A percentile compares a stretch with the other conserved stretches of the same genome.
Evolutionary conservation across 2,113 vertebrate genomes (phyloP).

Genomic region (Neogobius melanostomus): DNA sequence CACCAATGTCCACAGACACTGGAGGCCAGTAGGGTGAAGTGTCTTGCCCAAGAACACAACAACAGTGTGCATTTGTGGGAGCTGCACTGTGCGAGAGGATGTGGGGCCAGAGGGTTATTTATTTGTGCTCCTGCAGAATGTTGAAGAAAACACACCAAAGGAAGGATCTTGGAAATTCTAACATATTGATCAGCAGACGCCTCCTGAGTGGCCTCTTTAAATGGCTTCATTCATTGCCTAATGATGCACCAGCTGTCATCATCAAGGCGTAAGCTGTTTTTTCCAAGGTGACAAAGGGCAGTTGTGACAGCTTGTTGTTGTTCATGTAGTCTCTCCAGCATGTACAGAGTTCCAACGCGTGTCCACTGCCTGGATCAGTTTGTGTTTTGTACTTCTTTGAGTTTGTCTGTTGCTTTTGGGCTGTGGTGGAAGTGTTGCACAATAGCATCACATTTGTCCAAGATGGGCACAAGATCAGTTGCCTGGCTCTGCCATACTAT

Average conservation of each 20-base stretch:
- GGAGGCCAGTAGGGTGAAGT: too few relatives aligned
- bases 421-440: slow-evolving; percentile 39
- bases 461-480: background rate
- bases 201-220: slow-evolving; percentile 10
- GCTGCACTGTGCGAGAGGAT: too few relatives aligned
- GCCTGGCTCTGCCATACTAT: too few relatives aligned
- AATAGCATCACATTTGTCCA: slow-evolving; percentile 28
- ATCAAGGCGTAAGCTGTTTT: background rate
- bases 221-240: background rate
- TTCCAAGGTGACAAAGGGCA: slow-evolving; percentile 11
- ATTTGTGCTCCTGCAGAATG: background rate
- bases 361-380: slow-evolving; percentile 36
- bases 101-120: background rate
- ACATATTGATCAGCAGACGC: slow-evolving; percentile 2
- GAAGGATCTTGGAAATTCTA: background rate
- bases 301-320: background rate
- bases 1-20: too few relatives aligned
- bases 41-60: too few relatives aligned
- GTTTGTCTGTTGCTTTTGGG: slow-evolving; percentile 30
- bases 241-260: background rate
- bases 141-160: background rate
- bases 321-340: slow-evolving; percentile 9
- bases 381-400: slow-evolving; percentile 42
- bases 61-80: too few relatives aligned
- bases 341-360: slow-evolving; percentile 30